Conservation (phyloP, 2,888 invertebrate genomes). For the Drosophila merina region DNA sequence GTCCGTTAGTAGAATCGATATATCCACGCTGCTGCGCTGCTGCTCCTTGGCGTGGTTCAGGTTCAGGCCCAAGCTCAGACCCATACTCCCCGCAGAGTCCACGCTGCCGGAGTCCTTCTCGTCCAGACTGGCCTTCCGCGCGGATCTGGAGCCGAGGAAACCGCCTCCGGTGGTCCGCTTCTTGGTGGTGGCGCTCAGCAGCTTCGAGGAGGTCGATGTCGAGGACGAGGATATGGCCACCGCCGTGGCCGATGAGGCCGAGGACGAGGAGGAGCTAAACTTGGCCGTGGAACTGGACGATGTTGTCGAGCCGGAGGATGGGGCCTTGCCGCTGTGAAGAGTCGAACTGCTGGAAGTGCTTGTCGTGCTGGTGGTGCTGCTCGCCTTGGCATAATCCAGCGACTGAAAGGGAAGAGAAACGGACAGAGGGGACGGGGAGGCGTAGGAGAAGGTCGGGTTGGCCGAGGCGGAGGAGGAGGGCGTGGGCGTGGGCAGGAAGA, state of each 20-base stretch:
- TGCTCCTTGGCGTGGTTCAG: slow-evolving; percentile 56
- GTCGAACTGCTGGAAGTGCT: slow-evolving; percentile 76
- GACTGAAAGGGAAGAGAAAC: slow-evolving; percentile 82
- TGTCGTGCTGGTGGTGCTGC: slow-evolving; percentile 72
- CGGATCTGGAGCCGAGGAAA: slow-evolving; percentile 12
- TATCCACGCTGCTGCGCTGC: slow-evolving; percentile 81
- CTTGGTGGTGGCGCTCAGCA: slow-evolving; percentile 29
- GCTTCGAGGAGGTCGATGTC: slow-evolving; percentile 41
- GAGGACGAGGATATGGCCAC: slow-evolving; percentile 32
- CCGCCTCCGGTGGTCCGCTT: slow-evolving; percentile 53
- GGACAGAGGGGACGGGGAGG: slow-evolving; percentile 2
- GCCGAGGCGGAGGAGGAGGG: slow-evolving; percentile 62
- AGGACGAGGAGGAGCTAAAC: slow-evolving; percentile 49
- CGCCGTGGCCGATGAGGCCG: slow-evolving; percentile 33
- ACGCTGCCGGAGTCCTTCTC: slow-evolving; percentile 80
- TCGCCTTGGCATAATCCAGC: slow-evolving; percentile 81
- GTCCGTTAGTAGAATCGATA: slow-evolving; percentile 81
- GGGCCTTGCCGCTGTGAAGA: slow-evolving; percentile 56
- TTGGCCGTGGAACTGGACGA: slow-evolving; percentile 54
- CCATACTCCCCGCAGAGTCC: slow-evolving; percentile 63
- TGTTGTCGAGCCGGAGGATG: slow-evolving; percentile 9
- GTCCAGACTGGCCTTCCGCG: slow-evolving; percentile 79
- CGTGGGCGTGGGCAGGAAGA: slow-evolving; percentile 59
- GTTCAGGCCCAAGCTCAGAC: slow-evolving; percentile 15
- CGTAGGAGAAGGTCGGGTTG: slow-evolving; percentile 52